Evolutionary conservation across 2,113 vertebrate species (phyloP), one percentile per base, ranked within the genome.

Genomic region (Laticauda colubrina): DNA sequence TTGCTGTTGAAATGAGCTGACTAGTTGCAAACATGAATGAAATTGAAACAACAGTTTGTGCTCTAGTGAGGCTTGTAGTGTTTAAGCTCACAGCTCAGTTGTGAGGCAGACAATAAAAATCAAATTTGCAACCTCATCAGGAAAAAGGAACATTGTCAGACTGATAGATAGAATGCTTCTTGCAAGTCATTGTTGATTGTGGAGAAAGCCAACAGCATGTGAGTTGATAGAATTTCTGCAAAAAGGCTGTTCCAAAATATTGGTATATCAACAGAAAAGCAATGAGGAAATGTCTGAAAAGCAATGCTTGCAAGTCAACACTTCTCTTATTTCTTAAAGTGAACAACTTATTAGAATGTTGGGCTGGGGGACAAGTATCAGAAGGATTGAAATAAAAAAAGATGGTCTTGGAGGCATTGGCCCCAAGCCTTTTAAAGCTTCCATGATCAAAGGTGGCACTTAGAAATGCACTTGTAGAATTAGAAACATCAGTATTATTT

Each of bases 61-160:
- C 94, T 92, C 75, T 89, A 95, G 87, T 0, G n/a, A 96, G 85
- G 20, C 90, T 91, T 94, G 96, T 95, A 92, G 89, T 94, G 96
- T 90, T 88, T 96, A 95, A 94, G 39, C 0, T 0, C 91, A 90
- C 90, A 94, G 51, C 92, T 95, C 95, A 48, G 56, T 81, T 90
- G 54, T 85, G 81, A 81, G 69, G 34, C 34, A 81, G 18, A 81
- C 9, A 81, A 81, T 39, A 81, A 34, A 81, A 86, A 94, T 90
- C 51, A 94, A 91, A 96, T 95, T 95, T 96, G 23, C 94, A 96
- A 90, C 85, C 94, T 92, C 89, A 54, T 21, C 87, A 90, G 81
- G 89, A 75, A 96, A 85, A 92, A 92, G 64, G 5, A 91, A 1
- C 12, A 1, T 64, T 88, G 61, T 85, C 48, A 92, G n/a, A 85